These are phyloP conservation scores for Pachypsylla venusta DNA, from an alignment of 1,140 invertebrate genomes.

Conservation along the genomic window DNA sequence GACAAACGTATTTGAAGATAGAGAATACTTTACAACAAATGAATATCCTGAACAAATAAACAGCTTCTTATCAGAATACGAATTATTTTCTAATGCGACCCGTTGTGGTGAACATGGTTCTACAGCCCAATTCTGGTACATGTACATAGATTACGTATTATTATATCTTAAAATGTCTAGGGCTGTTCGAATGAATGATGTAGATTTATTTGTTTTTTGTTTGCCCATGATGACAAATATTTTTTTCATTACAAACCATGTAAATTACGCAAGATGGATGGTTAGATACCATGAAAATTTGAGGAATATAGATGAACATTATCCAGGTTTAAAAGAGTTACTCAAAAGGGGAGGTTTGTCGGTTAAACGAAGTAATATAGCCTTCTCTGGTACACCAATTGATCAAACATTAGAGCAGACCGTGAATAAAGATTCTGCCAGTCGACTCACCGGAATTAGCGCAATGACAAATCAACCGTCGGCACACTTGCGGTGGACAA, in stretches of 20 bases:
- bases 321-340: slow-evolving; percentile 3
- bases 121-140: slow-evolving; percentile 27
- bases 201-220: slow-evolving; percentile 23
- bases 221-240: slow-evolving; percentile 23
- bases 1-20: no score
- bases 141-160: slow-evolving; percentile 23
- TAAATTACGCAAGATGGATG: slow-evolving; percentile 27
- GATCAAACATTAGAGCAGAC: slow-evolving; percentile 14
- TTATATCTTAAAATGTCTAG: slow-evolving; percentile 22
- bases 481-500: slow-evolving; percentile 10
- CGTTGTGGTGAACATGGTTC: slow-evolving; percentile 24
- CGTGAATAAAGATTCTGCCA: slow-evolving; percentile 9
- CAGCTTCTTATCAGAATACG: no score
- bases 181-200: slow-evolving; percentile 23
- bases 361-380: background rate
- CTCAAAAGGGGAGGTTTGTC: slow-evolving; percentile 5
- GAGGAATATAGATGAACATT: slow-evolving; percentile 14
- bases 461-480: slow-evolving; percentile 12
- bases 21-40: no score
- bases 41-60: no score
- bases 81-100: no score
- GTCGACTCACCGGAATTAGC: background rate
- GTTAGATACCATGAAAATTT: no score
- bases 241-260: slow-evolving; percentile 28
- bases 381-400: slow-evolving; percentile 5